Evolutionary conservation across 2,797 vertebrate genomes (phyloP).

Genomic region (Sebastolobus altivelis): DNA sequence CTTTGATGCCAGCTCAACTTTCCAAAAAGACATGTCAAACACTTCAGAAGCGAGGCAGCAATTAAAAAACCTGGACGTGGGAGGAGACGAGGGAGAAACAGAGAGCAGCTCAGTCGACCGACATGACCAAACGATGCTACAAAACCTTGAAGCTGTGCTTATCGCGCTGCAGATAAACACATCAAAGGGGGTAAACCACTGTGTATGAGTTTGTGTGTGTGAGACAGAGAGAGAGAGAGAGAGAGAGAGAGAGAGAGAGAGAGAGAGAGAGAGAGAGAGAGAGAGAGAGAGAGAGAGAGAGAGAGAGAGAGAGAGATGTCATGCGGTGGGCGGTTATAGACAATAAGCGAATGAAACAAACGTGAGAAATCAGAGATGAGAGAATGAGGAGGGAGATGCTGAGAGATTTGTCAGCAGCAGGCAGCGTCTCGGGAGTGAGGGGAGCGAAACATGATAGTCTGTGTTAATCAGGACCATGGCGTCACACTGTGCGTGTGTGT

Average conservation of each 20-base stretch:
- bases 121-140: slow-evolving; percentile 52
- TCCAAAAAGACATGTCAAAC: slow-evolving; percentile 44
- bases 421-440: slow-evolving; percentile 40
- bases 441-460: slow-evolving; percentile 50
- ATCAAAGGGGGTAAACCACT: slow-evolving; percentile 56
- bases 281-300: neutral
- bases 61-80: slow-evolving; percentile 55
- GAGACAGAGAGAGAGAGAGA: neutral
- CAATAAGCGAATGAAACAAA: slow-evolving; percentile 40
- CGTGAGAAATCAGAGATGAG: slow-evolving; percentile 39
- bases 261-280: neutral
- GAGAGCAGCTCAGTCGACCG: slow-evolving; percentile 36
- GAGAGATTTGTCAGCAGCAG: slow-evolving; percentile 47
- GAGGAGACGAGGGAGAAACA: slow-evolving; percentile 34
- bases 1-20: slow-evolving; percentile 66
- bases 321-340: slow-evolving; percentile 25
- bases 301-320: neutral
- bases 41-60: slow-evolving; percentile 42
- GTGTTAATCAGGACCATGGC: slow-evolving; percentile 40
- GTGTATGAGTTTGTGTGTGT: slow-evolving; percentile 1
- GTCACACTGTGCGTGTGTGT: slow-evolving; percentile 5
- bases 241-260: neutral
- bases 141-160: slow-evolving; percentile 61
- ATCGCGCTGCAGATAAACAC: slow-evolving; percentile 61
- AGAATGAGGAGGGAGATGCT: slow-evolving; percentile 24